Base-by-base conservation (phyloP, 2,113 vertebrate species). In the Pangasianodon hypophthalmus region DNA sequence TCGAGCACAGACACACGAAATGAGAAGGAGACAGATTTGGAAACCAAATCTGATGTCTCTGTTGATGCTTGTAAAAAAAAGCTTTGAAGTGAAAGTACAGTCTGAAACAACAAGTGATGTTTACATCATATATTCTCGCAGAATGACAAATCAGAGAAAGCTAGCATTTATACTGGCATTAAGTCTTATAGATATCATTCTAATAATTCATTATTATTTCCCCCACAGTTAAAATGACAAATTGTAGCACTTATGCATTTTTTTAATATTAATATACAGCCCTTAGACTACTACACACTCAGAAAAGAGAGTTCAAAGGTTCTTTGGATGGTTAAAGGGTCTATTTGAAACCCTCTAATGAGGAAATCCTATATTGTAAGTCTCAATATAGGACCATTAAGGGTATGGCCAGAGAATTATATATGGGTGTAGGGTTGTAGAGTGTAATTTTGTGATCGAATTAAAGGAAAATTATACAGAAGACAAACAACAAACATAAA, bases 21-120 rank as follows among this genome's bases (percentile, higher is more conserved):
- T 58, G 52, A 24, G 18, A 11, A 13, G 19, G 32, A 41, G 18
- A 58, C 8, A 1, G 19, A 83, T 83, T 83, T 83, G 81, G 18
- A 58, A 83, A 83, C 1, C 81, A 83, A 83, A 83, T 46, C 73
- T 21, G 32, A 37, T 71, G 67, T 16, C 67, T 0, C 10, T 79
- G 10, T 48, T 48, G 29, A 54, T 2, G 52, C 52, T 58, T 41
- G 32, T 80, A 80, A 46, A 46, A 80, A 50, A 7, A 81, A 2
- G 1, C 81, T 83, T 58, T 83, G 81, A 83, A 83, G 54, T 83
- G 54, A 83, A 83, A 83, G 41, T 83, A 13, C 18, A 41, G 18
- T 41, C 81, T 21, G 81, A 58, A 56, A 58, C 48, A 54, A 82
- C 32, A 56, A 10, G 54, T 58, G 18, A 83, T 8, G 19, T 58